Conservation (phyloP, 1,140 invertebrate species). For the Pseudoatta argentina region DNA sequence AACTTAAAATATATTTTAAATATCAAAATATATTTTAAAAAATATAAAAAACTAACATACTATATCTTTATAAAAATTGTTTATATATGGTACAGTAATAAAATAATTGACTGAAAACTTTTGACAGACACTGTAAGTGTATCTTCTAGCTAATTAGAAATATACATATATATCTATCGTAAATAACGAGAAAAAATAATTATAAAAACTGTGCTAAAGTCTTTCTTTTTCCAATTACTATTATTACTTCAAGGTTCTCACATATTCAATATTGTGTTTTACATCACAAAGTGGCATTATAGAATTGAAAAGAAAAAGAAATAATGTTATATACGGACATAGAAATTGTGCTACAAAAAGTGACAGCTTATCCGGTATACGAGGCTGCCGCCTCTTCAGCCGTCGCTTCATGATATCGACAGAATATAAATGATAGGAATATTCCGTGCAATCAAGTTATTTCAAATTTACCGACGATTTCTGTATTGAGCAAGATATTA, state of each 20-base stretch:
- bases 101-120: no score
- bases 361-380: conserved; percentile 11
- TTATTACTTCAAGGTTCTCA: not conserved
- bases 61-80: no score
- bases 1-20: no score
- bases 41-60: no score
- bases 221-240: not conserved
- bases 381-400: not conserved
- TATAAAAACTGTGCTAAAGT: not conserved
- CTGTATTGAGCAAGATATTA: conserved; percentile 12
- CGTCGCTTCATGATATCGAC: conserved; percentile 8
- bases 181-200: not conserved
- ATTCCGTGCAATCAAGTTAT: conserved; percentile 2
- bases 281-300: conserved; percentile 5
- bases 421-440: conserved; percentile 36
- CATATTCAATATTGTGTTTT: not conserved
- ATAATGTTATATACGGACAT: not conserved
- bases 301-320: conserved; percentile 12
- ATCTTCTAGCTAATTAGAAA: not conserved
- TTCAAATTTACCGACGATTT: conserved; percentile 11
- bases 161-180: not conserved
- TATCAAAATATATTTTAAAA: no score
- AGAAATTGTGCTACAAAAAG: conserved; percentile 15
- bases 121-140: no score
- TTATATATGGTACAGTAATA: no score